phyloP scores from a whole-genome alignment of 64 coral and sea anemone species.

The Porites lutea region DNA sequence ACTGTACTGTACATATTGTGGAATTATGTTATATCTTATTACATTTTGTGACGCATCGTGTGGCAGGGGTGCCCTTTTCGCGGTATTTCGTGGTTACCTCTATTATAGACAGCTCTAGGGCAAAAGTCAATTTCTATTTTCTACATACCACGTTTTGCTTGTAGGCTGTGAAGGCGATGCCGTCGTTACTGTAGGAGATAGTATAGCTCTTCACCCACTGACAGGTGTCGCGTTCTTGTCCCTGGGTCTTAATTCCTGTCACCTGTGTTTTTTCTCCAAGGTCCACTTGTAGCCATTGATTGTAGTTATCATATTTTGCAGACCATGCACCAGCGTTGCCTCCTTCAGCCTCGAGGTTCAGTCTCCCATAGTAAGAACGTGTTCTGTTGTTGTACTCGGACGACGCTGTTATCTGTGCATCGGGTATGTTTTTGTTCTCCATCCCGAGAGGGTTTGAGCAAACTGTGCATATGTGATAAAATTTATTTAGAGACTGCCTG shows the following conservation, averaged over 20 bases:
- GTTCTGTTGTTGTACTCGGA: neutral
- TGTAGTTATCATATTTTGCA: neutral
- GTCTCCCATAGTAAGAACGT: slow-evolving; percentile 27
- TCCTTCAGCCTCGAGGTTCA: neutral
- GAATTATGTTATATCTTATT: too few relatives aligned
- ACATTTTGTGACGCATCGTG: too few relatives aligned
- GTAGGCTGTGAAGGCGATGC: neutral
- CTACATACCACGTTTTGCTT: neutral
- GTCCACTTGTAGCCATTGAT: slow-evolving; percentile 13
- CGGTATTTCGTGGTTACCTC: too few relatives aligned
- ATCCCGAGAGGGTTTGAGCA: too few relatives aligned
- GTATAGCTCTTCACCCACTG: slow-evolving; percentile 5
- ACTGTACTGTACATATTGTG: too few relatives aligned
- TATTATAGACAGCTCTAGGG: too few relatives aligned
- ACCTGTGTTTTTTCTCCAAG: neutral
- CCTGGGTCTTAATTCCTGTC: neutral
- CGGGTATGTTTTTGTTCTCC: too few relatives aligned
- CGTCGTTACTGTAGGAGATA: neutral
- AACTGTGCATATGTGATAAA: too few relatives aligned
- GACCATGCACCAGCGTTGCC: slow-evolving; percentile 18
- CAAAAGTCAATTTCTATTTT: too few relatives aligned
- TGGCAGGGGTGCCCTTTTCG: too few relatives aligned
- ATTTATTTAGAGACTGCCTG: too few relatives aligned
- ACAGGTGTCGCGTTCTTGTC: neutral
- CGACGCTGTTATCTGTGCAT: neutral